Evolutionary conservation across 2,888 invertebrate genomes (phyloP), one percentile per base, ranked within the genome.

Genomic region (Hydrotaea diabolus): DNA sequence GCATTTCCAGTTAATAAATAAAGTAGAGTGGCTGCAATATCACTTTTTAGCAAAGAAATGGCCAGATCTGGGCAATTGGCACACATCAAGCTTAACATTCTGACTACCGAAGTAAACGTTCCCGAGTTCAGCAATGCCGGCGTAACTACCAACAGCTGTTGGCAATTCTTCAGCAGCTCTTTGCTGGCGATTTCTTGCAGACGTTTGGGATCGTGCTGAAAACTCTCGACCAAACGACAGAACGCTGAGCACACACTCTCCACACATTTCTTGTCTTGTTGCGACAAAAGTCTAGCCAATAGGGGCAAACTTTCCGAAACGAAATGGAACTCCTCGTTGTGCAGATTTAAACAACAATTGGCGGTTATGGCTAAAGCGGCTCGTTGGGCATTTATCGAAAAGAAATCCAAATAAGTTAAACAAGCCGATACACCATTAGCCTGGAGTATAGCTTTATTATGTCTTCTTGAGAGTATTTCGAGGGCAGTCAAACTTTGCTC

Each of bases 241-340:
- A 99, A 99, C 23, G 99, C 98, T 87, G 98, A 94, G 90, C 99
- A 99, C 15, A 99, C 98, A 90, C 97, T 98, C 91, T 99, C 99
- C 57, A 99, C 98, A 81, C 98, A 98, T 91, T 99, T 99, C 92
- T 99, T 99, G 93, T 99, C 99, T 93, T 98, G 96, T 91, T 96
- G 96, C 0, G 96, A 95, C 72, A 96, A 92, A 89, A 96, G 94
- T 86, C 92, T 96, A 69, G 98, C 98, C 75, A 99, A 93, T 75
- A 98, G 93, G 15, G 97, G 95, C 87, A 99, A 93, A 21, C 98
- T 98, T 85, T 98, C 98, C 82, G 96, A 94, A 31, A 99, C 97
- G 89, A 97, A 96, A 90, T 97, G 96, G 93, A 99, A 99, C 93
- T 99, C 99, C 89, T 98, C 98, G 0, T 96, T 94, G 57, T 97